Base-by-base conservation (phyloP, 2,888 invertebrate genomes). In the Endotricha flammealis region DNA sequence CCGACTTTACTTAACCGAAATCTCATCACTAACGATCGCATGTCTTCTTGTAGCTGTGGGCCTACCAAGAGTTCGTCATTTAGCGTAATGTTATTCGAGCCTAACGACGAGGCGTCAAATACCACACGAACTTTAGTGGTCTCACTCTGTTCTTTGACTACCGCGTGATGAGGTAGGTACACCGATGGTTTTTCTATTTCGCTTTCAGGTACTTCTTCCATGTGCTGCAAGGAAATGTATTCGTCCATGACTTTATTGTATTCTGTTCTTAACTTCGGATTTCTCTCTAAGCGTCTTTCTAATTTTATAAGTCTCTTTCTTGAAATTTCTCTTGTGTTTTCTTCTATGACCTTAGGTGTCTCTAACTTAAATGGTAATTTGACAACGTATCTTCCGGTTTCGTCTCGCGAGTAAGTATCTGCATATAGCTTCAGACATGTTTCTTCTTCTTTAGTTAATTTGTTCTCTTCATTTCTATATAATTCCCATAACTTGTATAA, bases 131-230 rank as follows among this genome's bases (percentile, higher is more conserved):
- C 29, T 12, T 38, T 39, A 10, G 39, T 38, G 1, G 39, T 40
- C 13, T 35, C 37, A 16, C 30, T 39, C 7, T 37, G 34, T 3
- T 24, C 29, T 10, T 37, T 34, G 6, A 37, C 14, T 3, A 42
- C 41, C 3, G 41, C 29, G 29, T 38, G 42, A 27, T 42, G 38
- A n/a, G 33, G 38, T 27, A 42, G 32, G 14, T 42, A 11, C 39
- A 29, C 20, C 1, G 22, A 10, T 14, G 25, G 13, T 7, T 25
- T 10, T 11, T 14, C 13, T 24, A 36, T 25, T 27, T 40, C 36
- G 27, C 27, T 8, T 5, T 23, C 23, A 6, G 32, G 31, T 5
- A 39, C 25, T 29, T 36, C 32, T 33, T 36, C 36, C 9, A 36
- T 36, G 17, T 40, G 24, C 9, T 33, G 24, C 17, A 29, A 13